Percentiles rank a stretch among this genome's conserved stretches.
These are phyloP conservation scores for Manduca sexta DNA, from an alignment of 1,140 invertebrate genomes.

Conservation along the genomic window DNA sequence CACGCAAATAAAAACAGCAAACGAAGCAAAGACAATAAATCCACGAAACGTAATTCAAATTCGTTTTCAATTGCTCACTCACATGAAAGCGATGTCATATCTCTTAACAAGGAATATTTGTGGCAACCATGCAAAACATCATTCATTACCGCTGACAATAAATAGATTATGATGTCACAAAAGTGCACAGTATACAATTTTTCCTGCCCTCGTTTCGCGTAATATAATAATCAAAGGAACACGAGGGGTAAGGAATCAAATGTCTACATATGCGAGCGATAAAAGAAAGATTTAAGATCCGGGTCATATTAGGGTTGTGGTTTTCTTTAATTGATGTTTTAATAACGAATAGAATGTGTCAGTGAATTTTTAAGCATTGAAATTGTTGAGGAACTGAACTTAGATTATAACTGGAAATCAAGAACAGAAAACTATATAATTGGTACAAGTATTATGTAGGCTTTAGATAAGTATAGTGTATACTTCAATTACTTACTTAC, in stretches of 20 bases:
- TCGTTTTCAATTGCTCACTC: conserved; percentile 33
- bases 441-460: too few relatives aligned
- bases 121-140: conserved; percentile 48
- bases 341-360: too few relatives aligned
- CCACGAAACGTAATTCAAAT: conserved; percentile 17
- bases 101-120: conserved; percentile 35
- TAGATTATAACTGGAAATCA: too few relatives aligned
- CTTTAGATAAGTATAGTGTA: too few relatives aligned
- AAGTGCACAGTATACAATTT: conserved; percentile 56
- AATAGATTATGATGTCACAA: conserved; percentile 63
- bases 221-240: conserved; percentile 71
- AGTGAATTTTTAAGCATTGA: too few relatives aligned
- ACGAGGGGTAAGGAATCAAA: conserved; percentile 63
- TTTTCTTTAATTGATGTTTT: background rate
- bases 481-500: too few relatives aligned
- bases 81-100: conserved; percentile 33
- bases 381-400: too few relatives aligned
- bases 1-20: too few relatives aligned
- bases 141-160: conserved; percentile 63
- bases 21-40: conserved; percentile 6
- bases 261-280: conserved; percentile 61
- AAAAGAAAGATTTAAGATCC: conserved; percentile 54
- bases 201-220: conserved; percentile 49
- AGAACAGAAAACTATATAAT: too few relatives aligned
- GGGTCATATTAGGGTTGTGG: conserved; percentile 37